Evolutionary conservation across 2,888 invertebrate species (phyloP).

Genomic region (Dicycla oo): DNA sequence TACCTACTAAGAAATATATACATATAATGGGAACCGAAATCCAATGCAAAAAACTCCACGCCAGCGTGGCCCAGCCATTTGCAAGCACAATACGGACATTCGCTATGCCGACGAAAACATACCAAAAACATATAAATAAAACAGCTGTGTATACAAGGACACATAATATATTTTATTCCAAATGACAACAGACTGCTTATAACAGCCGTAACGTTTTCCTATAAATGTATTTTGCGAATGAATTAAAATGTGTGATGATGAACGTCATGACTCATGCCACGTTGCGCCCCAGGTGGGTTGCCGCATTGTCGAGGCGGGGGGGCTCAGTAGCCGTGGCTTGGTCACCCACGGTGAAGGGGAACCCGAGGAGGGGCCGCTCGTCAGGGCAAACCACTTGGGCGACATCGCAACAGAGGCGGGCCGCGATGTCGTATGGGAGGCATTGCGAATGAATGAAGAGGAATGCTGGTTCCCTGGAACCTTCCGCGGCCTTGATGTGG

Average conservation of each 20-base stretch:
- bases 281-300: too few species aligned
- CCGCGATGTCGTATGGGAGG: too few species aligned
- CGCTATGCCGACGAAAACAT: constrained; percentile 40
- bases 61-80: constrained; percentile 46
- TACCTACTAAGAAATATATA: neutral
- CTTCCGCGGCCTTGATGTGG: too few species aligned
- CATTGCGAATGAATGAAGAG: too few species aligned
- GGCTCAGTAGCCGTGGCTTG: too few species aligned
- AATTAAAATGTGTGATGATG: constrained; percentile 20
- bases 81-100: constrained; percentile 40
- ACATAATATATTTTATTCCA: constrained; percentile 19
- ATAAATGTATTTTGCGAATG: constrained; percentile 9
- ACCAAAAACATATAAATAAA: constrained; percentile 19
- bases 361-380: too few species aligned
- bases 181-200: constrained; percentile 26
- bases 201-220: constrained; percentile 4
- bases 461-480: too few species aligned
- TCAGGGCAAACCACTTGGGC: too few species aligned
- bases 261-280: too few species aligned
- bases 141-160: constrained; percentile 37
- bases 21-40: constrained; percentile 14
- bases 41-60: constrained; percentile 26
- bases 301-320: too few species aligned
- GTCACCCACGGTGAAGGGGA: too few species aligned
- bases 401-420: too few species aligned